These are phyloP conservation scores for Gastracanthus pulcherrimus DNA, from an alignment of 2,888 invertebrate genomes.

Conservation along the genomic window DNA sequence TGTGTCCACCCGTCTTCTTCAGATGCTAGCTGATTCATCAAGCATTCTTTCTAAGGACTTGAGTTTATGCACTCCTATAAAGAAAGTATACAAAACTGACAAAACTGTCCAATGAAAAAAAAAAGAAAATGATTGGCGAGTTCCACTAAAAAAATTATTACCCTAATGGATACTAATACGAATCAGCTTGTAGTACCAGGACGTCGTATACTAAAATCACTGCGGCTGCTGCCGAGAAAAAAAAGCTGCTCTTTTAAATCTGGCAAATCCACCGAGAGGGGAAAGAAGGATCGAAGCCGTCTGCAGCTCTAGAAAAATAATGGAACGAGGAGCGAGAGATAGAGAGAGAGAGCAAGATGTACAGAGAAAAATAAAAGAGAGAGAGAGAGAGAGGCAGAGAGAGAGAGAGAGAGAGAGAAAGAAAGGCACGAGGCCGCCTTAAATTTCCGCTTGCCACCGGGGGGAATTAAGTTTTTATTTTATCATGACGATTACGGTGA, in stretches of 20 bases:
- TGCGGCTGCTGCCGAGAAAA: background rate
- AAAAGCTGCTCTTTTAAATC: conserved; percentile 36
- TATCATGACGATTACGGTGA: conserved; percentile 68
- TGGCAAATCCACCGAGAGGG: conserved; percentile 12
- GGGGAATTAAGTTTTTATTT: conserved; percentile 72
- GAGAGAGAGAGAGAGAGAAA: background rate
- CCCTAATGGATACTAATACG: background rate
- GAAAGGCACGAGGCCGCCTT: conserved; percentile 60
- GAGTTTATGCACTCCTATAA: background rate
- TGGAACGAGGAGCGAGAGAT: background rate
- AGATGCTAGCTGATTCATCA: no score
- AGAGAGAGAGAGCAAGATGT: no score
- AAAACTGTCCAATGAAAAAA: background rate
- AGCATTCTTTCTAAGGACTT: no score
- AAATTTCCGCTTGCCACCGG: conserved; percentile 66
- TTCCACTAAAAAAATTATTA: conserved; percentile 28
- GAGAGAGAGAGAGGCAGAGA: conserved; percentile 33
- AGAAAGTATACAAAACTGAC: no score
- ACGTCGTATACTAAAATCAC: no score
- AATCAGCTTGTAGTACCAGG: background rate
- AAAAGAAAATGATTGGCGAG: background rate
- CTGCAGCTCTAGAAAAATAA: background rate
- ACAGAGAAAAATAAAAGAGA: no score
- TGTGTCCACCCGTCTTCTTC: no score
- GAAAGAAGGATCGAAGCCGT: background rate